phyloP scores from a whole-genome alignment of 2,888 invertebrate genomes.

The Cantharis lateralis region DNA sequence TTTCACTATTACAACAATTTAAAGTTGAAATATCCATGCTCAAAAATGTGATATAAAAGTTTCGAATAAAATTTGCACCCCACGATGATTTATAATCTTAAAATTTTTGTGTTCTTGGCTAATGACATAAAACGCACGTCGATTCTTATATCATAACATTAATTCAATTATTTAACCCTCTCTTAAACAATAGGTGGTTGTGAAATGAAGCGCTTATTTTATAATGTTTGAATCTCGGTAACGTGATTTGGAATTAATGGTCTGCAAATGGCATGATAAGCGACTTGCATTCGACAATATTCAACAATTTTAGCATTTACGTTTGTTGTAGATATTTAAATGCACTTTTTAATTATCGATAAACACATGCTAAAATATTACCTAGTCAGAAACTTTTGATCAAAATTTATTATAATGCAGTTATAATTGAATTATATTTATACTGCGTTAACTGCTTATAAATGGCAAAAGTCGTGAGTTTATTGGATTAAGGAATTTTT shows the following conservation, averaged over 20 bases:
- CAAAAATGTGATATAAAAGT: background rate
- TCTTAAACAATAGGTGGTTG: conserved; percentile 59
- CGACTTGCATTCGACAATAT: conserved; percentile 43
- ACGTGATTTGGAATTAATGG: conserved; percentile 59
- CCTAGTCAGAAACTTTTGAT: background rate
- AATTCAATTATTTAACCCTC: conserved; percentile 60
- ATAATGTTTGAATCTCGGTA: conserved; percentile 58
- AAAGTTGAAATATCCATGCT: background rate
- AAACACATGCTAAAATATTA: conserved; percentile 7
- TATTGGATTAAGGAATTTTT: background rate
- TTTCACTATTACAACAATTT: background rate
- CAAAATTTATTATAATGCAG: background rate
- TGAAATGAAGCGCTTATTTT: conserved; percentile 59
- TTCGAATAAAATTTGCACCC: background rate
- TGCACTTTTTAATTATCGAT: conserved; percentile 32
- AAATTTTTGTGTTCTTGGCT: background rate
- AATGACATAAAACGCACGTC: conserved; percentile 30
- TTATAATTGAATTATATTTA: background rate
- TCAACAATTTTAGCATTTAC: conserved; percentile 36
- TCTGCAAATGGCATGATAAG: conserved; percentile 57
- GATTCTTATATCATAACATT: conserved; percentile 33
- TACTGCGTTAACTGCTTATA: background rate
- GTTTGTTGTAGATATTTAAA: conserved; percentile 49
- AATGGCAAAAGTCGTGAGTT: background rate
- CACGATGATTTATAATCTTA: background rate